Evolutionary conservation across 37 sponge, comb jelly and placozoan genomes (phyloP).

Genomic region (Halisarca cf. caerulea): DNA sequence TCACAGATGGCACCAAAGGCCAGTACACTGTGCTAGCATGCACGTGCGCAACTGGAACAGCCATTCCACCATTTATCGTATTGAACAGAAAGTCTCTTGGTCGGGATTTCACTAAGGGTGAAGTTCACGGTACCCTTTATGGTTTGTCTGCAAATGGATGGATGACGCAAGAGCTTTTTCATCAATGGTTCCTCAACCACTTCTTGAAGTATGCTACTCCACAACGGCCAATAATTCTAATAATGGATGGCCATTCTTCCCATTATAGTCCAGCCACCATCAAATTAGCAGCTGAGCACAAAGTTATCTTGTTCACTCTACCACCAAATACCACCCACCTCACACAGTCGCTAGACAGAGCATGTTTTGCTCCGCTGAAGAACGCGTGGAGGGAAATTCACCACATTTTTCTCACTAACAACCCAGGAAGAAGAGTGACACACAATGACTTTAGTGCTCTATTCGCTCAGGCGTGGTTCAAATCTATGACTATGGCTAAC

Average conservation of each 20-base stretch:
- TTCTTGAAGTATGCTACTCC: slow-evolving; percentile 14
- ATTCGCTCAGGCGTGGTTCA: slow-evolving; percentile 42
- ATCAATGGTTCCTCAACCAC: slow-evolving; percentile 26
- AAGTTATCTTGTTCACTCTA: slow-evolving; percentile 2
- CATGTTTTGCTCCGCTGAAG: slow-evolving; percentile 38
- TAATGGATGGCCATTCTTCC: slow-evolving; percentile 42
- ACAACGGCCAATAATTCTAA: slow-evolving; percentile 18
- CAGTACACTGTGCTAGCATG: slow-evolving; percentile 43
- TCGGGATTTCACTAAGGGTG: slow-evolving; percentile 26
- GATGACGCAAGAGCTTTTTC: slow-evolving; percentile 37
- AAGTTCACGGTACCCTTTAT: slow-evolving; percentile 52
- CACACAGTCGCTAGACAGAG: not conserved
- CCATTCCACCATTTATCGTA: slow-evolving; percentile 40
- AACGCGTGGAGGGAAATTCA: slow-evolving; percentile 16
- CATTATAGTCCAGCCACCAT: not conserved
- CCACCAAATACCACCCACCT: slow-evolving; percentile 22
- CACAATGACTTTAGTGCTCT: slow-evolving; percentile 30
- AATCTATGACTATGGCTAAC: slow-evolving; percentile 44
- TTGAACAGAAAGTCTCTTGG: slow-evolving; percentile 22
- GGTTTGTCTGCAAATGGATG: slow-evolving; percentile 45
- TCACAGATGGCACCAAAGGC: slow-evolving; percentile 4
- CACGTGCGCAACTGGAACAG: slow-evolving; percentile 26
- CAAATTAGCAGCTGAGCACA: not conserved
- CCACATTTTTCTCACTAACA: slow-evolving; percentile 9
- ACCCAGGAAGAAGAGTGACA: slow-evolving; percentile 48